Percentiles rank a stretch among this genome's conserved stretches.
Evolutionary conservation across 2,888 invertebrate genomes (phyloP).

Genomic region (Tuta absoluta): DNA sequence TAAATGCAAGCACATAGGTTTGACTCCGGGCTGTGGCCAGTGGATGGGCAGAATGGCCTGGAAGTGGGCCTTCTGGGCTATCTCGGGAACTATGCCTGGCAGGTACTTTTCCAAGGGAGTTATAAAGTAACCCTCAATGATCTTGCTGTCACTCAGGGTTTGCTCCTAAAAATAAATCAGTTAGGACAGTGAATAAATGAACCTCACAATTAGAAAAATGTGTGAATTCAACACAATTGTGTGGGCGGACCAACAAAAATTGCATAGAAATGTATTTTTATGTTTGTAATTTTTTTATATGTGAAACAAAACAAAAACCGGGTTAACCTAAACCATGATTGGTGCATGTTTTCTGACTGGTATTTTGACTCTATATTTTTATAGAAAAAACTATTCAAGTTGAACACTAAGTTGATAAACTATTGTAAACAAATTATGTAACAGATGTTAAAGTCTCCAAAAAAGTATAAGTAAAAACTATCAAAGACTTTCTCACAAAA

Average conservation of each 20-base stretch:
- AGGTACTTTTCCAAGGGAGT: conserved; percentile 91
- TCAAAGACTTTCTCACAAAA: neutral
- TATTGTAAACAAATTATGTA: conserved; percentile 2
- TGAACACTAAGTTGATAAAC: no score
- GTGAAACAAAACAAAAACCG: no score
- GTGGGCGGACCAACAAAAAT: no score
- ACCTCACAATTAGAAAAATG: no score
- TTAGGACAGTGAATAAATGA: no score
- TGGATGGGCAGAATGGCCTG: conserved; percentile 88
- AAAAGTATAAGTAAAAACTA: neutral
- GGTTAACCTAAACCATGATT: no score
- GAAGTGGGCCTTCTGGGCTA: conserved; percentile 91
- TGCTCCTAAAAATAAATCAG: conserved; percentile 80
- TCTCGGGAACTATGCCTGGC: conserved; percentile 93
- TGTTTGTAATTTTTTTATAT: no score
- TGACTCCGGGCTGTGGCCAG: conserved; percentile 86
- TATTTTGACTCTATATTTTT: no score
- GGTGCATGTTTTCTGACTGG: no score
- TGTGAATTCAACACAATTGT: no score
- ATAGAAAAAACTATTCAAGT: no score
- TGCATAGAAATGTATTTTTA: no score
- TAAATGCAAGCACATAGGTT: conserved; percentile 95
- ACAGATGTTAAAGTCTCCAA: neutral
- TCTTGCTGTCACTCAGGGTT: conserved; percentile 85
- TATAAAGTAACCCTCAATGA: conserved; percentile 93